Base-by-base conservation (phyloP, 2,113 vertebrate species). In the Puntigrus tetrazona region DNA sequence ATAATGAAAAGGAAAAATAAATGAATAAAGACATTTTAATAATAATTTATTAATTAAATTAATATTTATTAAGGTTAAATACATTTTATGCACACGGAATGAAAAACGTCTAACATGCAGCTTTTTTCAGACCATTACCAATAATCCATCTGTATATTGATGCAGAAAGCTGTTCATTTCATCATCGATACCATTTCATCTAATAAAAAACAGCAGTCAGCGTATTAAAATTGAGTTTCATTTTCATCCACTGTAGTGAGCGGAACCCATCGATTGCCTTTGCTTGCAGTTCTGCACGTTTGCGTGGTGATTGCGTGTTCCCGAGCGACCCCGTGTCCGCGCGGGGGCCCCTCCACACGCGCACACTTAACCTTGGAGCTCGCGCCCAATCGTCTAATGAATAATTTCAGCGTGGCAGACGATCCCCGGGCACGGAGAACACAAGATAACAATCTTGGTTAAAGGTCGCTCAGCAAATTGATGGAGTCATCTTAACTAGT, bases 181-280 rank as follows among this genome's bases (percentile, higher is more conserved):
- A 57, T 86, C 88, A 91, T 93, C 91, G 88, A 91, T 93, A 92
- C 92, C 85, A 73, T 82, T 87, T 91, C 88, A 91, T 92, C 90
- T 89, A 90, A 92, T 92, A 93, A 93, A 93, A 87, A 84, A 22
- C 88, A 88, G 84, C 88, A 91, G 88, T 85, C 89, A 90, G 90
- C 91, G 82, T 92, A 93, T 91, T 91, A 89, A 91, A 93, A 93
- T 82, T 78, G 90, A 91, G 90, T 92, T 92, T 91, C 87, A 86
- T 91, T 89, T 85, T 81, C 86, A 80, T 88, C 84, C 52, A 83
- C 31, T 84, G 86, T 88, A 84, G 36, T 78, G 87, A 81, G 87
- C 87, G 89, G 91, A 92, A 85, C 83, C 72, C 88, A 93, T 92
- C 70, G 91, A 92, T 92, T 87, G 89, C 63, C 88, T 86, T 63